These are phyloP conservation scores for Pelusios castaneus DNA, from an alignment of 2,113 vertebrate genomes.

Conservation along the genomic window DNA sequence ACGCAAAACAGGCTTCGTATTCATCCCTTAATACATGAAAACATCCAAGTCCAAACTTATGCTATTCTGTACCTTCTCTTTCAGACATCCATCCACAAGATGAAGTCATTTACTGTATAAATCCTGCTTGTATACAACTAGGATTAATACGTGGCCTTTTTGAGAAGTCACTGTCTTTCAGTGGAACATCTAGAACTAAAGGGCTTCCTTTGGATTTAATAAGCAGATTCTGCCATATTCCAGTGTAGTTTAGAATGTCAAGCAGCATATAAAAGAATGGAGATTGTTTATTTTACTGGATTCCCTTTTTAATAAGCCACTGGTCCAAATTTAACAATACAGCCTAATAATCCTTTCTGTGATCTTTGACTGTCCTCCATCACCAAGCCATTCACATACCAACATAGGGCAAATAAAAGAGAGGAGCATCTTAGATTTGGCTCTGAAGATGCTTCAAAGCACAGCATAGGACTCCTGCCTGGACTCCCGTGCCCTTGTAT, in stretches of 20 bases:
- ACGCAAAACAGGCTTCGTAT: not conserved
- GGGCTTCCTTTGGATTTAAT: not conserved
- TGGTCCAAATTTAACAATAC: conserved; percentile 20
- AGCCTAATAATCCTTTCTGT: not conserved
- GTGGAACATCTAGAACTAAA: not conserved
- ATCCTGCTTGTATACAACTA: not conserved
- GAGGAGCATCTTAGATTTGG: not conserved
- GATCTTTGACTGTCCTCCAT: conserved; percentile 3
- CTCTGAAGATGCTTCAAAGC: not conserved
- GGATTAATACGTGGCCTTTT: not conserved
- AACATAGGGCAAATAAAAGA: not conserved
- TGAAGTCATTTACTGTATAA: not conserved
- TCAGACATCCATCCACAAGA: not conserved
- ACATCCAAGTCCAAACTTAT: not conserved
- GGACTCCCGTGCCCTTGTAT: not conserved
- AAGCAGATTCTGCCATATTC: not conserved
- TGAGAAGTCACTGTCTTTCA: not conserved
- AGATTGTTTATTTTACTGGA: not conserved
- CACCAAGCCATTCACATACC: conserved; percentile 4
- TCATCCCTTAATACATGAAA: not conserved
- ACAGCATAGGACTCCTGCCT: not conserved
- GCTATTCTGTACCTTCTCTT: not conserved
- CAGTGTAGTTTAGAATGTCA: not conserved
- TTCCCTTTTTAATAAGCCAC: conserved; percentile 30
- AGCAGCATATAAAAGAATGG: not conserved